These are phyloP conservation scores for Agapornis roseicollis DNA, from an alignment of 2,113 vertebrate species.

Conservation along the genomic window DNA sequence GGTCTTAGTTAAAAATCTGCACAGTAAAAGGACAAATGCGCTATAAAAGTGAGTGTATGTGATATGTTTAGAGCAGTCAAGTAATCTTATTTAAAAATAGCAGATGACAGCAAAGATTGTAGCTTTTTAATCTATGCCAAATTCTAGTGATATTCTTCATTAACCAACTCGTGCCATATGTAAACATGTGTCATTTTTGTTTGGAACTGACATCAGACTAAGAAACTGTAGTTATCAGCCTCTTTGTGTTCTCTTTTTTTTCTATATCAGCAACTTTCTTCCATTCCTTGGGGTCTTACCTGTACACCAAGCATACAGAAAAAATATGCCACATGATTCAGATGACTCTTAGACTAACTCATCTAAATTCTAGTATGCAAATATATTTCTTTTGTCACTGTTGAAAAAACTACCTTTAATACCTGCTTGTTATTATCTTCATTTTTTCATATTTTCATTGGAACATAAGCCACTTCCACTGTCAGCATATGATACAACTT, in stretches of 20 bases:
- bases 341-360: not conserved
- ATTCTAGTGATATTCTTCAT: not conserved
- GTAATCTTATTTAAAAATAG: not conserved
- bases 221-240: not conserved
- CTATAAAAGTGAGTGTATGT: not conserved
- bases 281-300: not conserved
- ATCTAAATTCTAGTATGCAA: not conserved
- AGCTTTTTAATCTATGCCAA: not conserved
- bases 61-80: not conserved
- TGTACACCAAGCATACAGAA: not conserved
- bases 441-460: not conserved
- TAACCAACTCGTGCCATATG: not conserved
- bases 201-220: not conserved
- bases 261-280: not conserved
- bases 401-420: not conserved
- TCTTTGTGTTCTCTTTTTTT: not conserved
- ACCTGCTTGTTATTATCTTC: not conserved
- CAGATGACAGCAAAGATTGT: not conserved
- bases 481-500: not conserved
- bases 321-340: not conserved
- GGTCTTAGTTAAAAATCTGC: not conserved
- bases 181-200: accelerated
- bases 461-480: not conserved
- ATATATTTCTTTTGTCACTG: not conserved
- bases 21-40: not conserved